Base-by-base conservation (phyloP, 1,140 invertebrate genomes). In the Danaus plexippus region DNA sequence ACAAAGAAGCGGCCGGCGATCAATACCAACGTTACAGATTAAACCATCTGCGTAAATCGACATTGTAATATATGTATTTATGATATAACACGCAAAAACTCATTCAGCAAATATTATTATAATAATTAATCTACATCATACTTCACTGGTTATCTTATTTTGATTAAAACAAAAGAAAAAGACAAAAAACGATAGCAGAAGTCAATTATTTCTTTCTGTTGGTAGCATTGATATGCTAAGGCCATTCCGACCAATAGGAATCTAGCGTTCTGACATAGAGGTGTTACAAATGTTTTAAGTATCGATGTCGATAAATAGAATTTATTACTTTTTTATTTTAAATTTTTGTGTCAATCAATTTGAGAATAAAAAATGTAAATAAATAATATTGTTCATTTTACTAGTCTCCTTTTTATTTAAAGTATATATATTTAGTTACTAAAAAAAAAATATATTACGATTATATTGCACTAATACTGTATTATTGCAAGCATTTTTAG, bases 1-100 rank as follows among this genome's bases (percentile, higher is more conserved):
- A 64, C 57, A 54, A 52, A 61, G 61, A 55, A 61, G 66, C 71
- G 66, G 66, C 71, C 71, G 68, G 66, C 64, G 60, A 65, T 67
- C 59, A 56, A 46, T 74, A 69, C 75, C 76, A 79, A 79, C 71
- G 54, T 77, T 57, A 70, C 63, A 52, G 59, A 52, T 22, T 12
- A 9, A 66, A 69, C 67, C 73, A 75, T 65, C 72, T 79, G 74
- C 49, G 40, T 62, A 53, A 59, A 62, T 51, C 49, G 0, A 54
- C 46, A 51, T 57, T 32, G 7, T 32, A 3, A 32, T 32, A 32
- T 32, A 22, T 55, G 12, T 15, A 13, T 32, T 44, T 13, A 45
- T 42, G 50, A 48, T 9, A 43, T 47, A 52, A 43, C 18, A 32
- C 22, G 7, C 22, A 32, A 32, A 32, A 32, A 32, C 22, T 5